Conservation (phyloP, 2,113 vertebrate genomes). For the Malurus melanocephalus region DNA sequence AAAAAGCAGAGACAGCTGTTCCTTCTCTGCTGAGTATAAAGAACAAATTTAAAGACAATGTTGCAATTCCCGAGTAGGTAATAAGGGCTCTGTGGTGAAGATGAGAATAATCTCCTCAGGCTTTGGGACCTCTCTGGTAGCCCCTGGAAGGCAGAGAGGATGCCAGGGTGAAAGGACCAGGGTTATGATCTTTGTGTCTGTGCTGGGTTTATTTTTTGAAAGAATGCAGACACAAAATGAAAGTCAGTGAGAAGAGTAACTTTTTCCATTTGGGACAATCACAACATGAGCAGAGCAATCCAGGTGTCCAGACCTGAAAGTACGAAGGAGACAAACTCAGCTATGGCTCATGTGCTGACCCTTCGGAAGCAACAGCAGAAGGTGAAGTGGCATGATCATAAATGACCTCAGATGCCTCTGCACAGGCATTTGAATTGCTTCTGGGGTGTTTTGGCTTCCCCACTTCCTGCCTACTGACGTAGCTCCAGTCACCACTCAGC, state of each 20-base stretch:
- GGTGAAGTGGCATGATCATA: background rate
- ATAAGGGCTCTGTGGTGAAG: background rate
- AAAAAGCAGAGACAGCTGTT: background rate
- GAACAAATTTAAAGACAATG: background rate
- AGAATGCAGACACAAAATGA: background rate
- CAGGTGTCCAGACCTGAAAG: background rate
- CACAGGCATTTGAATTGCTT: background rate
- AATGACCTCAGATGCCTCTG: background rate
- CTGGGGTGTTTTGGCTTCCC: background rate
- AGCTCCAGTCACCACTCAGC: rapidly evolving
- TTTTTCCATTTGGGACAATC: background rate
- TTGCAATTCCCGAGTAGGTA: background rate
- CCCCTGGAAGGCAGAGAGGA: background rate
- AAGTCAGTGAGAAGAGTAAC: background rate
- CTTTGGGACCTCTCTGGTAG: background rate
- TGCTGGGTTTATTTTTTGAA: background rate
- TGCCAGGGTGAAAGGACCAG: background rate
- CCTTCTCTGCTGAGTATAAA: background rate
- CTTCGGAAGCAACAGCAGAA: background rate
- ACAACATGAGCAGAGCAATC: background rate
- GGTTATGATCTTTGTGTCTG: background rate
- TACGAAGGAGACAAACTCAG: background rate
- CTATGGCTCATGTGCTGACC: background rate
- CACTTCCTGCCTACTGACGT: background rate
- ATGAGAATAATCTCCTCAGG: background rate